phyloP scores from a whole-genome alignment of 2,797 vertebrate genomes.

The Poeciliopsis turneri region DNA sequence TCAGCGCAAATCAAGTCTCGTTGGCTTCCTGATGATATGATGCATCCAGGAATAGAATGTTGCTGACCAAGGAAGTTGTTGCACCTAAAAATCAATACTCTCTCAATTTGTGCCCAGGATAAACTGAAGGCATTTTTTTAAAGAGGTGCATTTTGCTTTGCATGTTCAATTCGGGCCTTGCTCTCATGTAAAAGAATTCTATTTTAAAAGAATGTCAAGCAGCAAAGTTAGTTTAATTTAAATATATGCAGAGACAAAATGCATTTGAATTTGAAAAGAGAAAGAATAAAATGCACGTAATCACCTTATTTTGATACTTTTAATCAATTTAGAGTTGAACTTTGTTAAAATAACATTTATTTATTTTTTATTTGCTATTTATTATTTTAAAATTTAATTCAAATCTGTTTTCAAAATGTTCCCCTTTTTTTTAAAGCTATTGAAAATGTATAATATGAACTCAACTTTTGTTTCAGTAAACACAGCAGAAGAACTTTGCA shows the following conservation, averaged over 20 bases:
- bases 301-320: neutral
- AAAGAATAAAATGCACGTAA: neutral
- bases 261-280: neutral
- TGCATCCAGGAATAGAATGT: constrained; percentile 78
- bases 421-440: neutral
- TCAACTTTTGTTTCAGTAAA: neutral
- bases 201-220: constrained; percentile 14
- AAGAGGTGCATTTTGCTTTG: constrained; percentile 66
- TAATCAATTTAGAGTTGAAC: neutral
- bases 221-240: constrained; percentile 22
- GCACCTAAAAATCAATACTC: constrained; percentile 77
- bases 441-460: neutral
- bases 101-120: constrained; percentile 47
- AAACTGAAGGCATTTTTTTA: constrained; percentile 63
- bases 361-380: neutral
- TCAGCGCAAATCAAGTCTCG: constrained; percentile 65
- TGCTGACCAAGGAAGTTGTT: constrained; percentile 82
- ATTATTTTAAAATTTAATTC: neutral
- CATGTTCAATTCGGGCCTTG: constrained; percentile 39
- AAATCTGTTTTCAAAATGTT: neutral
- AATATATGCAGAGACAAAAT: constrained; percentile 12
- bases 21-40: constrained; percentile 71
- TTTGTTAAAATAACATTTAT: neutral
- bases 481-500: neutral
- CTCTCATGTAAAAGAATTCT: neutral